Percentiles rank a stretch among this genome's conserved stretches.
These are phyloP conservation scores for Tetraodon nigroviridis DNA, from an alignment of 2,113 vertebrate genomes.

Conservation along the genomic window DNA sequence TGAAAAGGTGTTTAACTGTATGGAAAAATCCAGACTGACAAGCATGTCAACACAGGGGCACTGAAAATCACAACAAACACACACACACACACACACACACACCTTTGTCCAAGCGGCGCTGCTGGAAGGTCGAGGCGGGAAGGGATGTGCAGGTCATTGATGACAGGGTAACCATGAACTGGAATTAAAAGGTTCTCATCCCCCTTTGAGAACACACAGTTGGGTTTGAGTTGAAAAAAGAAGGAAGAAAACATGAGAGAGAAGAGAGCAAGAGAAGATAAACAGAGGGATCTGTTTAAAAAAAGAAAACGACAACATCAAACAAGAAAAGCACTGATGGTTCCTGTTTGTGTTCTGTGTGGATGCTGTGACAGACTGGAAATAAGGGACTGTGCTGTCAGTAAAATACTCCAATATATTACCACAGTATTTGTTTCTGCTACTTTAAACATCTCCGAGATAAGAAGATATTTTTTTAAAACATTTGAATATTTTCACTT, in stretches of 20 bases:
- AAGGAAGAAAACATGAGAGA: slow-evolving; percentile 6
- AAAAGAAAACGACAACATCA: no score
- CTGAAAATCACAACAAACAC: slow-evolving; percentile 14
- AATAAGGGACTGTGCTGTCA: no score
- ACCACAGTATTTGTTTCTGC: no score
- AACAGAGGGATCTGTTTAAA: neutral
- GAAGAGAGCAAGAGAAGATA: neutral
- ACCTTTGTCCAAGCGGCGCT: slow-evolving; percentile 85
- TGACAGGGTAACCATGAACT: slow-evolving; percentile 86
- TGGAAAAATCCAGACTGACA: slow-evolving; percentile 48
- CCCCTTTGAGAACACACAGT: slow-evolving; percentile 66
- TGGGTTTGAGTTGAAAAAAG: slow-evolving; percentile 22
- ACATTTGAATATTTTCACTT: no score
- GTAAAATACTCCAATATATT: no score
- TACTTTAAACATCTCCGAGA: no score
- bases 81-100: slow-evolving; percentile 61
- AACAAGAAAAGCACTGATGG: no score
- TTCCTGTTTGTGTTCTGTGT: no score
- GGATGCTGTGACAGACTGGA: no score
- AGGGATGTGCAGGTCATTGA: slow-evolving; percentile 84
- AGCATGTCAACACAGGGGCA: slow-evolving; percentile 1
- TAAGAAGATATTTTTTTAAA: no score
- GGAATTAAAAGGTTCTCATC: slow-evolving; percentile 87
- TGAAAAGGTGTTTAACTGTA: slow-evolving; percentile 23
- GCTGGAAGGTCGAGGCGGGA: slow-evolving; percentile 80